phyloP scores from a whole-genome alignment of 2,888 invertebrate genomes.

The Odontocolon sp. region DNA sequence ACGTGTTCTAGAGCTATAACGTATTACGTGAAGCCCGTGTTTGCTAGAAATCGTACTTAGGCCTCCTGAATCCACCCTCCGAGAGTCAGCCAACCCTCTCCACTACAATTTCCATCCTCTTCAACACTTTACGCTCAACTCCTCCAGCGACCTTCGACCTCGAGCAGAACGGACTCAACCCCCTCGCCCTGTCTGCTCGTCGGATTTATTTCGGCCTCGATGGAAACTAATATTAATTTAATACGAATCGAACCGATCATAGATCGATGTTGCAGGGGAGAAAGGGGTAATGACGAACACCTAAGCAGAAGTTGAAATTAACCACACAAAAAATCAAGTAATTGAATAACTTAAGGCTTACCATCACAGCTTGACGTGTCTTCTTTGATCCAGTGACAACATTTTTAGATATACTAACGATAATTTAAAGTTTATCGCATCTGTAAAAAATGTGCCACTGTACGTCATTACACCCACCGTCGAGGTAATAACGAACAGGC shows the following conservation, averaged over 20 bases:
- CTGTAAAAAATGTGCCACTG: too few species aligned
- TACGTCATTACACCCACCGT: too few species aligned
- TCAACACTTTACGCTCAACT: constrained; percentile 22
- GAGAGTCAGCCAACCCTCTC: constrained; percentile 20
- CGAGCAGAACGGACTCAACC: constrained; percentile 36
- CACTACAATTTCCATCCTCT: neutral
- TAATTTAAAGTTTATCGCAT: too few species aligned
- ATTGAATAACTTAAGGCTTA: too few species aligned
- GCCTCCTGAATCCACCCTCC: constrained; percentile 39
- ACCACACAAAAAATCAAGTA: too few species aligned
- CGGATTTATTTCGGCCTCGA: constrained; percentile 30
- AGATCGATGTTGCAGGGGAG: neutral
- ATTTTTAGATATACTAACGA: too few species aligned
- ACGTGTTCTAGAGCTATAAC: constrained; percentile 75
- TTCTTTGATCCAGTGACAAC: too few species aligned
- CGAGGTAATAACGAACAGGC: neutral
- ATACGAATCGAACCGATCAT: constrained; percentile 8
- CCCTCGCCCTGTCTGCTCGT: constrained; percentile 39
- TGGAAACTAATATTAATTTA: constrained; percentile 29
- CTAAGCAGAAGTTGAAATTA: too few species aligned
- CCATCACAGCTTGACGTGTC: too few species aligned
- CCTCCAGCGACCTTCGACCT: constrained; percentile 53
- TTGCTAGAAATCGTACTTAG: constrained; percentile 70
- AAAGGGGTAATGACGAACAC: neutral
- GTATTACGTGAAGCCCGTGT: constrained; percentile 69